These are phyloP conservation scores for Lasioglossum calceatum DNA, from an alignment of 2,888 invertebrate species.

Conservation along the genomic window DNA sequence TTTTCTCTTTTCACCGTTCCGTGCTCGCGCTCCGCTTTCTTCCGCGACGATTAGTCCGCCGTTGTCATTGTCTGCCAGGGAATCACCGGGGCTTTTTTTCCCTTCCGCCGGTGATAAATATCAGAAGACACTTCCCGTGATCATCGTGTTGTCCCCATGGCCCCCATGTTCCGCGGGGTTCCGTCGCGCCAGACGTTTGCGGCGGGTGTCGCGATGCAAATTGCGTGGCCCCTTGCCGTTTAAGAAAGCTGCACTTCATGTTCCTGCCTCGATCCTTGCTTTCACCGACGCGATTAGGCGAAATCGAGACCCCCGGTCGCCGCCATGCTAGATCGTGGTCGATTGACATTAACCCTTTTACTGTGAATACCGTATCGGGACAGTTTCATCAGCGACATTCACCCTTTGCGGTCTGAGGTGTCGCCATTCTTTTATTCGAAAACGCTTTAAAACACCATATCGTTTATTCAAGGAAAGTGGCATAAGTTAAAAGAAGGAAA, in stretches of 20 bases:
- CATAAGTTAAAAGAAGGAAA: no score
- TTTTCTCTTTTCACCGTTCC: background rate
- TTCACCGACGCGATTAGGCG: constrained; percentile 16
- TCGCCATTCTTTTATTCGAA: background rate
- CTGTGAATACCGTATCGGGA: background rate
- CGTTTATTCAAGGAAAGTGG: no score
- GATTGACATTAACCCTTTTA: background rate
- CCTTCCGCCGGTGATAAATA: constrained; percentile 34
- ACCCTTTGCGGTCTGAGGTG: background rate
- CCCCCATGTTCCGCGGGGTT: background rate
- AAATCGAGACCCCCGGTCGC: background rate
- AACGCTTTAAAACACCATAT: background rate
- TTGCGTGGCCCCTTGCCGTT: background rate
- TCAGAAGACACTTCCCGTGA: constrained; percentile 32
- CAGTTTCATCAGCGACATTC: background rate
- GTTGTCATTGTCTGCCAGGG: constrained; percentile 17
- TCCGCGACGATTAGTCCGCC: constrained; percentile 33
- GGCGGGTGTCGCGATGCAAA: background rate
- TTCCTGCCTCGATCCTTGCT: background rate
- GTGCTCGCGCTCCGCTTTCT: constrained; percentile 27
- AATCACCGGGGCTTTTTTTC: constrained; percentile 17
- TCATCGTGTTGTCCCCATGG: constrained; percentile 3
- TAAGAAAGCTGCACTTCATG: constrained; percentile 5
- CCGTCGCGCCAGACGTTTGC: background rate
- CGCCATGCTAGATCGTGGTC: background rate